phyloP scores from a whole-genome alignment of 2,797 vertebrate genomes.

The Pygocentrus nattereri region DNA sequence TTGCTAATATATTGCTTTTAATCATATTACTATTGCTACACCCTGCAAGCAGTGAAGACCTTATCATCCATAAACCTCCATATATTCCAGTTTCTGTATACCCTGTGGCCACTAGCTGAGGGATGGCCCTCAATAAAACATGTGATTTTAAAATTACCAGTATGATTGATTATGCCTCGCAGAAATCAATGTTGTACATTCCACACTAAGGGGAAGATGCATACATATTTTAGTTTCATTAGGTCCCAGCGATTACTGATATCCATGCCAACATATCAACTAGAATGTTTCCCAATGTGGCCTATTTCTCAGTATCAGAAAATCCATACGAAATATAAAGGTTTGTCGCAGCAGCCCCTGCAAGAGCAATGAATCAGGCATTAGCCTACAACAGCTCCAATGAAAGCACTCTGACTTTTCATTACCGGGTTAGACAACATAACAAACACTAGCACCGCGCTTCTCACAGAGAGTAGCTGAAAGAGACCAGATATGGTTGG shows the following conservation, averaged over 20 bases:
- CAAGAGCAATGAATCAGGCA: constrained; percentile 15
- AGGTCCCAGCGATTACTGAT: constrained; percentile 68
- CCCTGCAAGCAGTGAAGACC: constrained; percentile 49
- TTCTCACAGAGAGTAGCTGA: constrained; percentile 15
- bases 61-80: constrained; percentile 27
- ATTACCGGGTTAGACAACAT: constrained; percentile 22
- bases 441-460: not conserved
- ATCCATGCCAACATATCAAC: constrained; percentile 55
- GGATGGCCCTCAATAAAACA: constrained; percentile 71
- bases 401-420: not conserved
- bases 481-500: constrained; percentile 9
- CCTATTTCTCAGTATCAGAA: constrained; percentile 69
- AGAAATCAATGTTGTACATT: constrained; percentile 75
- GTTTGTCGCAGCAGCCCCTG: constrained; percentile 5
- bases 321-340: constrained; percentile 57
- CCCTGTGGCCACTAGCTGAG: constrained; percentile 60
- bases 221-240: constrained; percentile 77
- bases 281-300: constrained; percentile 72
- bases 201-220: constrained; percentile 57
- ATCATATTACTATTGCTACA: not conserved
- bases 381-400: constrained; percentile 12
- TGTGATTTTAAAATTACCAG: constrained; percentile 68
- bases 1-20: not conserved
- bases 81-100: constrained; percentile 50
- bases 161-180: constrained; percentile 71